Evolutionary conservation across 2,113 vertebrate genomes (phyloP), one percentile per base, ranked within the genome.

Genomic region (Barnardius zonarius): DNA sequence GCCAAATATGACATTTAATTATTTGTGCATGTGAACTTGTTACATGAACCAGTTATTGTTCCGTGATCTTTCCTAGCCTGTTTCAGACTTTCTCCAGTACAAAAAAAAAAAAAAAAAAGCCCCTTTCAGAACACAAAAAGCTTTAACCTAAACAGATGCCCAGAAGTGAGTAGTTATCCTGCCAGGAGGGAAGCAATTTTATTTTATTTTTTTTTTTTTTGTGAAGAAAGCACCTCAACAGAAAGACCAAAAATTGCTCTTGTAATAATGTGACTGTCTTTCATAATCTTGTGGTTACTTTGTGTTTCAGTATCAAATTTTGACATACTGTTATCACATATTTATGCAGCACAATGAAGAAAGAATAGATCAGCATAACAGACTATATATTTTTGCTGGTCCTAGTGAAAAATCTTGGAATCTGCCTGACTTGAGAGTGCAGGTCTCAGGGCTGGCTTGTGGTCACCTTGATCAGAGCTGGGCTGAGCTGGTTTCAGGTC

Each of bases 1-100:
- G 91, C 81, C 80, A 83, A 89, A 69, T 66, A 72, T 86, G 63
- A 68, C 57, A 90, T 83, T 88, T 54, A 92, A 91, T 86, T 91
- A 73, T 86, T 80, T 94, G 67, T 67, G 28, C 48, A 57, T 49
- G 20, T 80, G 70, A 80, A 69, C 18, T 64, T 76, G 20, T 94
- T 73, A 77, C 39, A 64, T 64, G 63, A 83, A 55, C 11, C 52
- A 80, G 43, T 91, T 92, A 80, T 76, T 76, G 5, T 83, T 86
- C 83, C 48, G 46, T 41, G 52, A 52, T 75, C 22, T 41, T 80
- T 89, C 88, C 31, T 54, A 70, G 28, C 48, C 23, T 66, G 44
- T 91, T 75, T 70, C 18, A 79, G 16, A 69, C 14, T n/a, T 51
- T 48, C n/a, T 41, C 7, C 8, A 19, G 18, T 7, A 63, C 20